These are phyloP conservation scores for Plotosus lineatus DNA, from an alignment of 2,113 vertebrate genomes.

Conservation along the genomic window DNA sequence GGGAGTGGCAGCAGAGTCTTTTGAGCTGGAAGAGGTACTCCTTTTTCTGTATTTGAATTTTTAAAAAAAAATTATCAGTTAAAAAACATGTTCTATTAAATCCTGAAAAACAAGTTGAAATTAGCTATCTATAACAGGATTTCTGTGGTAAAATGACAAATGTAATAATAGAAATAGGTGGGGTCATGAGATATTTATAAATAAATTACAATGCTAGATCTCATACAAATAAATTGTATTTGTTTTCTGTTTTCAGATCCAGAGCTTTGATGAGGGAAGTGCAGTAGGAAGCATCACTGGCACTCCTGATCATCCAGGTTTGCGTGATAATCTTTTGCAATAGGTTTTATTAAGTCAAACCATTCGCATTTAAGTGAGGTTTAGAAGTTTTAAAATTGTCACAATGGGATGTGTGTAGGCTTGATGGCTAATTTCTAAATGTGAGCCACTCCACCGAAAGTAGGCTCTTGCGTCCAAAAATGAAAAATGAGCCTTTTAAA, in stretches of 20 bases:
- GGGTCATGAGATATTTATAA: not conserved
- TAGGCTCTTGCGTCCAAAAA: too few species aligned
- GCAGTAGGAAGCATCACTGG: constrained; percentile 45
- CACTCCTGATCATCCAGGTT: constrained; percentile 57
- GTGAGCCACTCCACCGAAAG: too few species aligned
- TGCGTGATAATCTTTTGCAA: not conserved
- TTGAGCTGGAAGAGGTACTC: constrained; percentile 68
- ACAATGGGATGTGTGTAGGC: not conserved
- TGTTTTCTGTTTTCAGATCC: constrained; percentile 56
- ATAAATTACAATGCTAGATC: not conserved
- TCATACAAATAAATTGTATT: not conserved
- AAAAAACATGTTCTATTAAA: not conserved
- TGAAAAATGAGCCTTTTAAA: too few species aligned
- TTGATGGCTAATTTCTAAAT: not conserved
- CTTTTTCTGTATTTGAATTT: not conserved
- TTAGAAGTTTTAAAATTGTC: not conserved
- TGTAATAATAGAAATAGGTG: not conserved
- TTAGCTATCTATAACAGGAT: not conserved
- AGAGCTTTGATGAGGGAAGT: constrained; percentile 66
- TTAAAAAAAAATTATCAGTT: too few species aligned
- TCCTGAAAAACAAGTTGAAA: not conserved
- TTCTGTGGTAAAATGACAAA: not conserved
- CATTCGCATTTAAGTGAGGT: not conserved
- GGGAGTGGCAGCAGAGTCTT: constrained; percentile 53
- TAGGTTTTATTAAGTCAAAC: not conserved